Base-by-base conservation (phyloP, 2,888 invertebrate species). In the Drosophila neoperkinsi region DNA sequence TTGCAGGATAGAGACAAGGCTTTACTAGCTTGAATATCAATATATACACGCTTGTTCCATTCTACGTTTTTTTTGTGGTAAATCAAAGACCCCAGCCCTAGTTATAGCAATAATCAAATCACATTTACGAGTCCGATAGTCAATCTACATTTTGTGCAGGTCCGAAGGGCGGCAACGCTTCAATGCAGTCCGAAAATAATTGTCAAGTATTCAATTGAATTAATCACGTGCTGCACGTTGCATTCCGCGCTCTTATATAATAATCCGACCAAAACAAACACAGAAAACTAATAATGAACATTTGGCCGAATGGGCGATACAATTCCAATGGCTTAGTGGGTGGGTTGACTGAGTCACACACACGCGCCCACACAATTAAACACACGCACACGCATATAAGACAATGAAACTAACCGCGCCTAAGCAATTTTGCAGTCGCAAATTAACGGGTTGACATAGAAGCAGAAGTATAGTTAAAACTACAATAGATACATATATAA, bases 171-270 rank as follows among this genome's bases (percentile, higher is more conserved):
- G 59, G 43, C 52, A 28, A 63, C 61, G 73, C 74, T 72, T 61
- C 46, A 73, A 51, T 78, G 74, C 72, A 77, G 51, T 58, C 46
- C 49, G 46, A 72, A 65, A 65, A 41, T 66, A 77, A 68, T 79
- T 68, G 56, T 57, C 36, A 50, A 51, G 30, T 59, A 43, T 36
- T 61, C 41, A 41, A 64, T 58, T 64, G 60, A 65, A 59, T 62
- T 60, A 53, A 62, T 77, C 81, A 66, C 77, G 72, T 77, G 81
- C 52, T 77, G 65, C 81, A 78, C 77, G 63, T 71, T 78, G 77
- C 72, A 78, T 43, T 72, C 71, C 18, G 57, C 46, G 50, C 38
- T n/a, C 53, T 81, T 78, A 70, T 63, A 71, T 67, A 65, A 82
- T 41, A 56, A 60, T 36, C 30, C 51, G 49, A 4, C 6, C 28